These are phyloP conservation scores for Frankliniella fusca DNA, from an alignment of 2,888 invertebrate species.

Conservation along the genomic window DNA sequence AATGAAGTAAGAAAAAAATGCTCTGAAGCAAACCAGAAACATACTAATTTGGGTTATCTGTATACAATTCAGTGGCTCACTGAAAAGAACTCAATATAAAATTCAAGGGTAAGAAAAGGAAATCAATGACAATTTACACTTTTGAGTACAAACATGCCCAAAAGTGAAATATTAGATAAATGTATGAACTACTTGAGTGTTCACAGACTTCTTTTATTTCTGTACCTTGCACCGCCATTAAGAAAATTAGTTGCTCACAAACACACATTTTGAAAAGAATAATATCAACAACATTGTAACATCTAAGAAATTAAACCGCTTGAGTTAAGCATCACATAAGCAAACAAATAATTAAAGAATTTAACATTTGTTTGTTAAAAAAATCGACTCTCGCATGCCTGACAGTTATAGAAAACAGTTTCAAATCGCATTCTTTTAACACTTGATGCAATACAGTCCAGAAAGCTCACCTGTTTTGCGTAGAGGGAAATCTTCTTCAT, in stretches of 20 bases:
- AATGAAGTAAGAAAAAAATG: too few species aligned
- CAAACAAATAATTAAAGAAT: neutral
- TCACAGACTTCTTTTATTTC: neutral
- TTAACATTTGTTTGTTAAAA: slow-evolving; percentile 32
- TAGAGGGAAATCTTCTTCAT: slow-evolving; percentile 82
- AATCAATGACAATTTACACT: neutral
- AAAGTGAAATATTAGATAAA: neutral
- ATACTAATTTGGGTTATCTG: too few species aligned
- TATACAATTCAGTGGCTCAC: neutral
- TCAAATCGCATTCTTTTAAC: slow-evolving; percentile 41
- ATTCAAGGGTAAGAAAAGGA: neutral
- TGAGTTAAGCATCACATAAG: neutral
- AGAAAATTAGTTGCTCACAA: neutral
- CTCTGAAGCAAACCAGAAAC: too few species aligned
- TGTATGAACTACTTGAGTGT: neutral
- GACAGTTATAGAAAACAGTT: slow-evolving; percentile 29
- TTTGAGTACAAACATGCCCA: neutral
- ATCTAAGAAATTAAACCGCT: neutral
- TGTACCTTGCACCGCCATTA: neutral
- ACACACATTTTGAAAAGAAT: neutral
- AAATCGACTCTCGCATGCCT: slow-evolving; percentile 33
- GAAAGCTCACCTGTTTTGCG: slow-evolving; percentile 80
- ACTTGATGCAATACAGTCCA: slow-evolving; percentile 43
- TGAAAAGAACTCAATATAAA: neutral
- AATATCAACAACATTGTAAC: neutral